These are phyloP conservation scores for Lepidotrigona ventralis DNA, from an alignment of 1,140 invertebrate genomes.

Conservation along the genomic window DNA sequence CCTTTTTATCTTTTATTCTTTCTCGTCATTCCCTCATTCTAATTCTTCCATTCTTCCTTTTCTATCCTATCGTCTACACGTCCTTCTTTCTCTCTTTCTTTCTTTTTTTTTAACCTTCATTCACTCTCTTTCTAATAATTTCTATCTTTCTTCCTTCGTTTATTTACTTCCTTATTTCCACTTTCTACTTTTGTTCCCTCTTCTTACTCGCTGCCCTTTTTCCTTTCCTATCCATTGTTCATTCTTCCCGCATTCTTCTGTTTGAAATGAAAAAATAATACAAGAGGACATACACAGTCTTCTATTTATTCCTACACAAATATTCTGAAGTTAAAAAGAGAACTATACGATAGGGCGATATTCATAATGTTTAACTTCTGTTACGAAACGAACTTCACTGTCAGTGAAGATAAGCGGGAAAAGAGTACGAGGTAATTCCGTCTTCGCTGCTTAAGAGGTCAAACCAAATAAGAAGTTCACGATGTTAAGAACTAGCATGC, in stretches of 20 bases:
- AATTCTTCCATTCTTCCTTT: too few species aligned
- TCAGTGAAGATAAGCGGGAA: constrained; percentile 15
- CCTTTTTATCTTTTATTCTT: neutral
- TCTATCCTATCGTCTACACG: too few species aligned
- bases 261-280: neutral
- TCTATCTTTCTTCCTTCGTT: neutral
- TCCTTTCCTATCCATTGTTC: neutral
- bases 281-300: neutral
- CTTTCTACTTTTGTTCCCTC: too few species aligned
- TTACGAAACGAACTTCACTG: constrained; percentile 25
- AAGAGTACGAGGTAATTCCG: constrained; percentile 1
- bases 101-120: neutral
- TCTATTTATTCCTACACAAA: neutral
- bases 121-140: neutral
- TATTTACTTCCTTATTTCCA: too few species aligned
- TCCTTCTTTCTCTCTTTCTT: neutral
- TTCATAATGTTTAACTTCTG: neutral
- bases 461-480: constrained; percentile 6
- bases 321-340: neutral
- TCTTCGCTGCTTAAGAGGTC: neutral
- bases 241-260: neutral
- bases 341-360: neutral
- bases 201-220: too few species aligned
- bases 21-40: neutral
- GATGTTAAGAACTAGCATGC: neutral